phyloP scores from a whole-genome alignment of 2,888 invertebrate genomes.

The Stenodera caucasica region DNA sequence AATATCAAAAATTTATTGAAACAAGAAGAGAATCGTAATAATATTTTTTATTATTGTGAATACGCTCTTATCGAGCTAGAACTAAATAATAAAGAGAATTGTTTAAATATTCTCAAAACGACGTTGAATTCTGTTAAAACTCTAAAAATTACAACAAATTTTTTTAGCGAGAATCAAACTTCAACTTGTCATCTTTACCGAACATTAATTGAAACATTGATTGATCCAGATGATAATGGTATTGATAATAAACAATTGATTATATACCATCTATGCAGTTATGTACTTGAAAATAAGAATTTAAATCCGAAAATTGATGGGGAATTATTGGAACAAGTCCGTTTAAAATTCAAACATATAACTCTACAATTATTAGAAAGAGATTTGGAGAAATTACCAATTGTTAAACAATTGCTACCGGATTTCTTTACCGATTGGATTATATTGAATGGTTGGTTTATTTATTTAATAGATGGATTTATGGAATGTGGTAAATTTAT shows the following conservation, averaged over 20 bases:
- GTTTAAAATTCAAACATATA: constrained; percentile 48
- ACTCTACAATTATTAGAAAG: constrained; percentile 43
- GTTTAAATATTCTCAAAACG: constrained; percentile 59
- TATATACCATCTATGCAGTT: constrained; percentile 42
- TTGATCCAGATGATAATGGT: constrained; percentile 23
- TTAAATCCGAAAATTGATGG: constrained; percentile 33
- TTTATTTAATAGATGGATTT: constrained; percentile 53
- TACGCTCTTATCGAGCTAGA: constrained; percentile 65
- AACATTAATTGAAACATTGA: constrained; percentile 47
- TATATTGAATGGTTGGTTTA: constrained; percentile 59
- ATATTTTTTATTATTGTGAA: constrained; percentile 64
- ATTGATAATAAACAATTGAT: constrained; percentile 33
- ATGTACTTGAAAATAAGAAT: constrained; percentile 39
- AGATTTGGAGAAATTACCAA: constrained; percentile 32
- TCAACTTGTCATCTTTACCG: constrained; percentile 54
- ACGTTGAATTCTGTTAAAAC: constrained; percentile 51
- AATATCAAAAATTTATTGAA: constrained; percentile 62
- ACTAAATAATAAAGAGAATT: constrained; percentile 55
- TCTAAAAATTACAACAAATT: constrained; percentile 35
- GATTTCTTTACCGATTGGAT: constrained; percentile 59
- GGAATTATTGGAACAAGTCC: constrained; percentile 41
- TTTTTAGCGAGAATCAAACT: constrained; percentile 45
- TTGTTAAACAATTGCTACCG: constrained; percentile 57
- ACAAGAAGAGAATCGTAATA: constrained; percentile 59
- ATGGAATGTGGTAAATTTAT: constrained; percentile 50